Percentiles rank a stretch among this genome's conserved stretches.
Evolutionary conservation across 2,113 vertebrate genomes (phyloP).

Genomic region (Candoia aspera): DNA sequence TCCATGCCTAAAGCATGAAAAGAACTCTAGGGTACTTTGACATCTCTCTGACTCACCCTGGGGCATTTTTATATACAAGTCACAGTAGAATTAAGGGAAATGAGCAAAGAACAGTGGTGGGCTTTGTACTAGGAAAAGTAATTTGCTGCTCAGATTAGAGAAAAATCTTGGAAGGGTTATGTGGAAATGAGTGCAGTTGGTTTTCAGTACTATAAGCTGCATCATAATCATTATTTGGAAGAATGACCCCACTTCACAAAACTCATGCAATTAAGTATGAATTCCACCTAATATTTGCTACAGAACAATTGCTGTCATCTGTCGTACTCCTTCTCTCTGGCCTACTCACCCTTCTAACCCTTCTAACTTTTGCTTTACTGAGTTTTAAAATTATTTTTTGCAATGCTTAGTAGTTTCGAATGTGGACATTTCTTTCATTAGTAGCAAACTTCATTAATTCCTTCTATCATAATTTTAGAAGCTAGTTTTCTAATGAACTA

Average conservation of each 20-base stretch:
- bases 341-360: background rate
- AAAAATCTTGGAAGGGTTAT: background rate
- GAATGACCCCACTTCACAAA: background rate
- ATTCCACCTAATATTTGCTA: background rate
- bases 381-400: background rate
- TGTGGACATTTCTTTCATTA: background rate
- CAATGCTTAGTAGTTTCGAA: background rate
- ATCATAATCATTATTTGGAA: background rate
- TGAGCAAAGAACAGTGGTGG: background rate
- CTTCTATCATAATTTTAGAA: background rate
- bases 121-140: slow-evolving; percentile 34
- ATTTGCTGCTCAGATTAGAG: slow-evolving; percentile 14
- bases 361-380: fast-evolving
- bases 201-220: slow-evolving; percentile 8
- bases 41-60: background rate
- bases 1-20: slow-evolving; percentile 41
- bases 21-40: background rate
- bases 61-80: background rate
- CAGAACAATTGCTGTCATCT: fast-evolving
- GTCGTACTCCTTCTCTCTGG: background rate
- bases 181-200: slow-evolving; percentile 27
- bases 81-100: background rate
- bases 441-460: background rate
- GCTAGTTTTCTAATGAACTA: background rate
- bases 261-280: background rate